A percentile compares a stretch with the other conserved stretches of the same genome.
These are phyloP conservation scores for Petrolisthes cinctipes DNA, from an alignment of 2,888 invertebrate species.

Conservation along the genomic window DNA sequence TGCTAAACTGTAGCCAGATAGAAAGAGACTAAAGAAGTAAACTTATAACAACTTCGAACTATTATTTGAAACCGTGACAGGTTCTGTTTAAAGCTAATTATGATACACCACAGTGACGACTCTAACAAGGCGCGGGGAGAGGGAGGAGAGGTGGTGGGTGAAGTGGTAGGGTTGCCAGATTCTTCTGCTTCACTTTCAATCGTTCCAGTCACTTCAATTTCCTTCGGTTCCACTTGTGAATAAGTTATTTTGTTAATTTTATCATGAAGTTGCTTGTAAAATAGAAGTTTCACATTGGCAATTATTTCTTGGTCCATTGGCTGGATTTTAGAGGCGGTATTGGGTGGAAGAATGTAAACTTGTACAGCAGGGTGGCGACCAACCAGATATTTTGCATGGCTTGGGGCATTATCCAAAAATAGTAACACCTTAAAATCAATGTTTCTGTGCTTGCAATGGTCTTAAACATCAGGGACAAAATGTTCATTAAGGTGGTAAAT, in stretches of 20 bases:
- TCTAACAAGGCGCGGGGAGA: conserved; percentile 12
- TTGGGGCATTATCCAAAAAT: conserved; percentile 6
- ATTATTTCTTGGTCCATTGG: conserved; percentile 14
- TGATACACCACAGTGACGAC: too few species aligned
- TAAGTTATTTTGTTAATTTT: neutral
- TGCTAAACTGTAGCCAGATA: too few species aligned
- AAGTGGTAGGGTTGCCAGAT: neutral
- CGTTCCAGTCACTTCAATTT: neutral
- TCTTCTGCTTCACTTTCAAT: neutral
- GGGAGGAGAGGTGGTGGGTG: neutral
- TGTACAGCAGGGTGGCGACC: conserved; percentile 2
- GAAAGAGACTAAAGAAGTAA: too few species aligned
- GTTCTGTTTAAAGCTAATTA: too few species aligned
- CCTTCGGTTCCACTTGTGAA: neutral
- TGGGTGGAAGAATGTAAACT: neutral
- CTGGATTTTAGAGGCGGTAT: neutral
- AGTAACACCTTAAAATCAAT: neutral
- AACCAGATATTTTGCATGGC: neutral
- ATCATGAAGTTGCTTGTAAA: neutral
- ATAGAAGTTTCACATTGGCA: neutral
- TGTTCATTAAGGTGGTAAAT: too few species aligned
- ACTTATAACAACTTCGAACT: too few species aligned
- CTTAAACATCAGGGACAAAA: conserved; percentile 10
- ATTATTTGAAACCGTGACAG: too few species aligned
- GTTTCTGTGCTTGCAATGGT: neutral